Base-by-base conservation (phyloP, 2,113 vertebrate genomes). In the Alexandromys fortis region DNA sequence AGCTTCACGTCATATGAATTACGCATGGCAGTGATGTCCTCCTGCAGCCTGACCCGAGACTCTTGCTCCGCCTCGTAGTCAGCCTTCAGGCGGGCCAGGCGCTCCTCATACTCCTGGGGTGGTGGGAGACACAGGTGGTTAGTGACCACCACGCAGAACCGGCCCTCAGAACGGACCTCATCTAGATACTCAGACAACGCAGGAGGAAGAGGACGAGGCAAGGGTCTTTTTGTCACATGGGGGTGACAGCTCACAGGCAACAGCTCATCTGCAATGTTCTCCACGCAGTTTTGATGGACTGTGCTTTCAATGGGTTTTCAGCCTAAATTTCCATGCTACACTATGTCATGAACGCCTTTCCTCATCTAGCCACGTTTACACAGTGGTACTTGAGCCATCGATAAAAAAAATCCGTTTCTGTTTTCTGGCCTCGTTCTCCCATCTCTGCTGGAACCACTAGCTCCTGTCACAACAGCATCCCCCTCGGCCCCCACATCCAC, bases 61-160 rank as follows among this genome's bases (percentile, higher is more conserved):
- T 98, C 98, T 98, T 99, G 99, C 97, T 99, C 99, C 0, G 98
- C 99, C 86, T 98, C 96, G 8, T 98, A 99, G 73, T 99, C 99
- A 0, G 99, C 99, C 98, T 98, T 99, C 92, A 99, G 95, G 95
- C 55, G 98, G 90, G 98, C 98, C 97, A 99, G 98, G 95, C 97
- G 99, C 92, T 98, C 97, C 86, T 99, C 99, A 0, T 99, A 99
- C 88, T 99, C 99, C 99, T 99, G 98, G 42, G 94, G 79, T 2
- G 14, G 0, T 0, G 0, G 16, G 52, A 13, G 16, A 35, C 3
- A 2, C 1, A 3, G 33, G 21, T 55, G 10, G 65, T 14, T 0
- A 11, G 26, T 67, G 14, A 76, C 2, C 24, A 14, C 52, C 28
- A 1, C 6, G 76, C 28, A 26, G 22, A 35, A n/a, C 61, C 1